These are phyloP conservation scores for Oligia fasciuncula DNA, from an alignment of 2,888 invertebrate species.

Conservation along the genomic window DNA sequence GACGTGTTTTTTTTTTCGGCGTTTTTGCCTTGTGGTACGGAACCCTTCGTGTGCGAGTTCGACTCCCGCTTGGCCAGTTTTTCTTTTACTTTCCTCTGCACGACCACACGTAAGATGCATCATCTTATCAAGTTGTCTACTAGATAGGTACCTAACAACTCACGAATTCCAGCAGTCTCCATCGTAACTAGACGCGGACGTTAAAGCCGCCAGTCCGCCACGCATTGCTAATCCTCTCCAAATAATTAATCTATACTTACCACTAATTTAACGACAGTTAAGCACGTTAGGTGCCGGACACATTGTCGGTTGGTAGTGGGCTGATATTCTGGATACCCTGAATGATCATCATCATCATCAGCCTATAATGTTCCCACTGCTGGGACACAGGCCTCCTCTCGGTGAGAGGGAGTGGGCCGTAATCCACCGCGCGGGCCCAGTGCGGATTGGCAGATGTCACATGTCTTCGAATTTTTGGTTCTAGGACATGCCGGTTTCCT, in stretches of 20 bases:
- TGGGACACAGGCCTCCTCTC: too few species aligned
- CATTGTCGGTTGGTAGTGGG: constrained; percentile 4
- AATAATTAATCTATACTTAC: constrained; percentile 28
- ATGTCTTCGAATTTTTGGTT: too few species aligned
- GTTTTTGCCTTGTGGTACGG: too few species aligned
- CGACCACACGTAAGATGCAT: not conserved
- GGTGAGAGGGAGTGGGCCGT: too few species aligned
- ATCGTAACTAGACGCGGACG: constrained; percentile 8
- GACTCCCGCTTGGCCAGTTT: too few species aligned
- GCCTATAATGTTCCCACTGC: too few species aligned
- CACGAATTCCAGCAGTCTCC: constrained; percentile 10
- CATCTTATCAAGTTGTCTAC: not conserved
- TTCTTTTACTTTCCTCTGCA: not conserved
- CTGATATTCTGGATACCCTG: constrained; percentile 4
- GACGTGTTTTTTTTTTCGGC: too few species aligned
- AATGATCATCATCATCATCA: too few species aligned
- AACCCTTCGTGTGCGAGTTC: too few species aligned
- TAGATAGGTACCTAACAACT: not conserved
- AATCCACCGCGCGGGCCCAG: too few species aligned
- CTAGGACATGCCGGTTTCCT: too few species aligned
- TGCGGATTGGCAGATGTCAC: too few species aligned
- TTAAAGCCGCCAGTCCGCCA: constrained; percentile 14
- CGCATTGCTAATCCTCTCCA: constrained; percentile 37
- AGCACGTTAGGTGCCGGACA: constrained; percentile 37
- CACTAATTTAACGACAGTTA: constrained; percentile 33